Evolutionary conservation across 2,888 invertebrate genomes (phyloP), one percentile per base, ranked within the genome.

Genomic region (Drosophila nr. fundita): DNA sequence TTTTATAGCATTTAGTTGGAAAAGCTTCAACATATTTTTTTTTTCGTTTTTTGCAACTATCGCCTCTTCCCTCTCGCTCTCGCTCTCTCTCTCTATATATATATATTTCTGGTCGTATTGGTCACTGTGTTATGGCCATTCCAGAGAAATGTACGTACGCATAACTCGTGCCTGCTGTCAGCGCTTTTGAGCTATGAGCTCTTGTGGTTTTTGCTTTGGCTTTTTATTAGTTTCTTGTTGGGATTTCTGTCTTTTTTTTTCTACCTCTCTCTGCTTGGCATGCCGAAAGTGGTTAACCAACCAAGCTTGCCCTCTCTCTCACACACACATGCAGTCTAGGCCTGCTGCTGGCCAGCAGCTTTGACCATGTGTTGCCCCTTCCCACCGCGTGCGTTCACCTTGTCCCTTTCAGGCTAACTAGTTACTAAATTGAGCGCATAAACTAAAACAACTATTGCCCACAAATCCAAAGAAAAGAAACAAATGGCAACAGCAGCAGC

Each of bases 1-100:
- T 87, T 87, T 87, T 88, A 87, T 87, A 88, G 89, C 87, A 87
- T 88, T 89, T 87, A 87, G 87, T 83, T 88, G 87, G 84, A 89
- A 87, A 86, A 88, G 84, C 87, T 87, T 87, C 81, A 85, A 83
- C 85, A 86, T 86, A 87, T 83, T 84, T 82, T 75, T 70, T 71
- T 63, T 65, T 55, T 11, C 7, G 8, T n/a, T 45, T 45, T 45
- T 45, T 45, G 45, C 45, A 45, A 45, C 45, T 45, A 45, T 45
- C 21, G 6, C 10, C 5, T 60, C 49, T 5, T 38, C 10, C 13
- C 21, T 24, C 40, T 34, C 13, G 0, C 38, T 7, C 11, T 4
- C 5, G 4, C 2, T 24, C 15, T 7, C 18, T 15, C 10, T 7
- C 2, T 24, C 15, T 7, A 15, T 15, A 2, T 27, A 27, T 27